Evolutionary conservation across 2,888 invertebrate genomes (phyloP).

Genomic region (Notodonta ziczac): DNA sequence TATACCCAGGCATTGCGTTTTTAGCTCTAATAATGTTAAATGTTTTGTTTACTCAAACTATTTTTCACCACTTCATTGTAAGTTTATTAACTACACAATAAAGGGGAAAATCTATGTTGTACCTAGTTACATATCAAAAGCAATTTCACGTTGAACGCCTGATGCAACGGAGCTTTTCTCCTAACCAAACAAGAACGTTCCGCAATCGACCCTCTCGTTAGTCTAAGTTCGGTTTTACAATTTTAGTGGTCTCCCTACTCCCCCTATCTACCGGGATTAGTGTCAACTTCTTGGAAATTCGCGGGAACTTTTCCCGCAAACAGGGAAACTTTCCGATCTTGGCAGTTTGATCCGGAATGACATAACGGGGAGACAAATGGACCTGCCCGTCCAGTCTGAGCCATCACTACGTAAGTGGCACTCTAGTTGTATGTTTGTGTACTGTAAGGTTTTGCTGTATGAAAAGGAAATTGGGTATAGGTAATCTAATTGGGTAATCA

Average conservation of each 20-base stretch:
- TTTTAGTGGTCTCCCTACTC: slow-evolving; percentile 9
- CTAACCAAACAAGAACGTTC: background rate
- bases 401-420: slow-evolving; percentile 14
- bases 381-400: slow-evolving; percentile 20
- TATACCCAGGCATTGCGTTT: no score
- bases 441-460: no score
- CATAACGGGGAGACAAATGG: slow-evolving; percentile 34
- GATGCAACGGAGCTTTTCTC: background rate
- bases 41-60: no score
- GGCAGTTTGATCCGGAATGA: slow-evolving; percentile 28
- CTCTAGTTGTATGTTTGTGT: background rate
- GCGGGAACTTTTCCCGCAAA: slow-evolving; percentile 30
- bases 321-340: slow-evolving; percentile 29
- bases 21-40: no score
- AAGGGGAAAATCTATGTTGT: background rate
- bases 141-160: background rate
- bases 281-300: slow-evolving; percentile 27
- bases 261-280: slow-evolving; percentile 32
- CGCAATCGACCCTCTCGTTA: background rate
- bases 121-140: background rate
- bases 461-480: no score
- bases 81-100: background rate
- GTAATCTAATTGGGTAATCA: no score
- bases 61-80: no score
- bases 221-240: slow-evolving; percentile 31